A percentile compares a stretch with the other conserved stretches of the same genome.
phyloP scores from a whole-genome alignment of 2,113 vertebrate species.

The Crocuta crocuta region DNA sequence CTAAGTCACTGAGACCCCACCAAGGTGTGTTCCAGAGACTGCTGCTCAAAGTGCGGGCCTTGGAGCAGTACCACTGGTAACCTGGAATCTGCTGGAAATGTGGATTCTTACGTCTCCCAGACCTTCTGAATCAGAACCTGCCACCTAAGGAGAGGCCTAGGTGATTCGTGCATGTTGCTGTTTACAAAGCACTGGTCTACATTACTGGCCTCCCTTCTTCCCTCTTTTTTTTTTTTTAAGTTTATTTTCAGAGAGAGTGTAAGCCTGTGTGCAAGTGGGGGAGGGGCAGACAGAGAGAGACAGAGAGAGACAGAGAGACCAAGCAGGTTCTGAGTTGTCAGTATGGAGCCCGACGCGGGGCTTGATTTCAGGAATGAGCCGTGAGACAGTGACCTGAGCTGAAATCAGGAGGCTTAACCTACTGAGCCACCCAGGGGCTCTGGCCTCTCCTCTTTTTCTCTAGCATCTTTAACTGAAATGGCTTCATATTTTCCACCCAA shows the following conservation, averaged over 20 bases:
- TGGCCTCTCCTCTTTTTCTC: background rate
- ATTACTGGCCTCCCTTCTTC: background rate
- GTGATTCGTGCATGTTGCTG: accelerated
- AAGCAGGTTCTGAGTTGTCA: too few relatives aligned
- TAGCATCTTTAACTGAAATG: background rate
- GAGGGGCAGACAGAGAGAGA: too few relatives aligned
- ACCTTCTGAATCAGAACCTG: background rate
- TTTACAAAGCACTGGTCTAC: background rate
- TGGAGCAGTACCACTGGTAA: accelerated
- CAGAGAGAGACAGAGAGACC: too few relatives aligned
- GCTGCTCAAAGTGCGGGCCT: background rate
- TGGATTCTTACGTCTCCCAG: background rate
- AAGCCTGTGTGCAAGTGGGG: too few relatives aligned
- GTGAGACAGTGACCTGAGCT: too few relatives aligned
- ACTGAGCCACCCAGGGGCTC: too few relatives aligned
- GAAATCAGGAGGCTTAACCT: too few relatives aligned
- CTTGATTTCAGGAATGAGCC: too few relatives aligned
- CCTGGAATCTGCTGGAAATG: background rate
- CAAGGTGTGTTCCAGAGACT: background rate
- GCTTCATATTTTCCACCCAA: background rate
- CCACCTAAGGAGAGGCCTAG: background rate
- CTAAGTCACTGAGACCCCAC: background rate
- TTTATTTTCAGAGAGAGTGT: too few relatives aligned
- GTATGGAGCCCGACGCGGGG: too few relatives aligned
- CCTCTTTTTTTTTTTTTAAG: too few relatives aligned